Evolutionary conservation across 2,888 invertebrate species (phyloP).

Genomic region (Disparrhopalites patrizii): DNA sequence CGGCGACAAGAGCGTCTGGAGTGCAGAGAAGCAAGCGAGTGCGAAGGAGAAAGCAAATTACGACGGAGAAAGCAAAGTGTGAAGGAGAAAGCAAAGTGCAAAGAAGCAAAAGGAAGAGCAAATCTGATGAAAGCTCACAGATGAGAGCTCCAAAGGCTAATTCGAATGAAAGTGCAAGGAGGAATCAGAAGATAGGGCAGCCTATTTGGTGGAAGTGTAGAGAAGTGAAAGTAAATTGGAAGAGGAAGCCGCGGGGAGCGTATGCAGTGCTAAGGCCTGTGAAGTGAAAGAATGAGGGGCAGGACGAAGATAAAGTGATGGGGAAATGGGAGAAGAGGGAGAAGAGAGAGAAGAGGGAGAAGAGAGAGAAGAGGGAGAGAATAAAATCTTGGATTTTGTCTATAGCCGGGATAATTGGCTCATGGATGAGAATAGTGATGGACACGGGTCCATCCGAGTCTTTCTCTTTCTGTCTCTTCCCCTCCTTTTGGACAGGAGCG

Average conservation of each 20-base stretch:
- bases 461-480: background rate
- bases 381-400: slow-evolving; percentile 7
- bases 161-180: no score
- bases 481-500: background rate
- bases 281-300: background rate
- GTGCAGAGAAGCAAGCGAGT: background rate
- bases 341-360: slow-evolving; percentile 12
- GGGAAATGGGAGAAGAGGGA: background rate
- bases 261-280: no score
- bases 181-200: no score
- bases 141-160: no score
- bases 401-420: background rate
- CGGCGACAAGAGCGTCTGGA: background rate
- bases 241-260: background rate
- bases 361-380: slow-evolving; percentile 15
- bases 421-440: no score
- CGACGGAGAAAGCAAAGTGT: background rate
- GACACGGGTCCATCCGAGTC: no score
- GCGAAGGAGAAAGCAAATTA: background rate
- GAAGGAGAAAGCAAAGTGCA: no score
- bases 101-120: no score
- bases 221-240: slow-evolving; percentile 11
- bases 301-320: no score
- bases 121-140: no score
- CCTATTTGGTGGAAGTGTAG: no score